These are phyloP conservation scores for Gallinago jamesoni DNA, from an alignment of 2,113 vertebrate genomes.

Conservation along the genomic window DNA sequence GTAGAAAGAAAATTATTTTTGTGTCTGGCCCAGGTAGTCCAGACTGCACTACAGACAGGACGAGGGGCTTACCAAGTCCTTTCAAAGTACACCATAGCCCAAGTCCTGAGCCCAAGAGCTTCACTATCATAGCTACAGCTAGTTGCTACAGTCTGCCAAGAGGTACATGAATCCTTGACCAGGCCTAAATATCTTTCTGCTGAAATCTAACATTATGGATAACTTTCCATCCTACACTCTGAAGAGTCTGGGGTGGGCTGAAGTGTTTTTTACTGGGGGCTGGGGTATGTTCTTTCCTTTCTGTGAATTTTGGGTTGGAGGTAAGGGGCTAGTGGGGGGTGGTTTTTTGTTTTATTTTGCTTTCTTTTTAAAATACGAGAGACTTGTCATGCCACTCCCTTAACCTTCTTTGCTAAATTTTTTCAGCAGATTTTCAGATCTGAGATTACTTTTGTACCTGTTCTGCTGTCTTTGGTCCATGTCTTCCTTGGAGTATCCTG, in stretches of 20 bases:
- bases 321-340: rapidly evolving
- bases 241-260: neutral
- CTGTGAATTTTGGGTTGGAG: neutral
- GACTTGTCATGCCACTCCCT: neutral
- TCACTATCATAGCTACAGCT: neutral
- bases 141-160: neutral
- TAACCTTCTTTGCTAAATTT: neutral
- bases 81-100: neutral
- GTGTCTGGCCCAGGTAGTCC: neutral
- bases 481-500: neutral
- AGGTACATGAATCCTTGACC: neutral
- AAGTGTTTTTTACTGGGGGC: neutral
- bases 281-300: neutral
- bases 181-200: neutral
- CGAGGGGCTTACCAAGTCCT: neutral
- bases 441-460: neutral
- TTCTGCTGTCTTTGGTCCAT: neutral
- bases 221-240: neutral
- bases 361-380: neutral
- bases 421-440: neutral
- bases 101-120: neutral
- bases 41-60: neutral
- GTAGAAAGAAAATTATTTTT: neutral
- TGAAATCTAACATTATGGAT: neutral
- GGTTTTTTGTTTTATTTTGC: neutral